Conservation (phyloP, 2,797 vertebrate species). For the Atherinosoma microstoma region DNA sequence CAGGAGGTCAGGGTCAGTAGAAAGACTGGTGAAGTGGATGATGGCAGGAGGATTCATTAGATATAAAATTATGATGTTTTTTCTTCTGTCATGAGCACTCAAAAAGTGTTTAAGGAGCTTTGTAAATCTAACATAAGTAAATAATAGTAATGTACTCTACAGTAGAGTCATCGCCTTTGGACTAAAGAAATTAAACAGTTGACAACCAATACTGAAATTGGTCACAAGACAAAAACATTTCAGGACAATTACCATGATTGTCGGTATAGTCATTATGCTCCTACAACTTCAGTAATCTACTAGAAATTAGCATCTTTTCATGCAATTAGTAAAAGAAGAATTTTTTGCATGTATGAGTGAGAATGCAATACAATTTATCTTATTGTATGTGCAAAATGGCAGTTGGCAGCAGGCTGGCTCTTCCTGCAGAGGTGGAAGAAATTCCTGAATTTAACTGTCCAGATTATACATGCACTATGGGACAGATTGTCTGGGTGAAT, state of each 20-base stretch:
- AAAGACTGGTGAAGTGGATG: conserved; percentile 20
- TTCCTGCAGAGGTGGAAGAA: conserved; percentile 54
- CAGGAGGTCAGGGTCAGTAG: conserved; percentile 51
- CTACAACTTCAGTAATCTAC: background rate
- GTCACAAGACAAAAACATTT: background rate
- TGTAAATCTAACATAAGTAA: conserved; percentile 3
- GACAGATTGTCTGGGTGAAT: conserved; percentile 67
- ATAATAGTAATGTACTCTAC: background rate
- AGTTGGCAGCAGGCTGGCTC: conserved; percentile 27
- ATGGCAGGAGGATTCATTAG: conserved; percentile 30
- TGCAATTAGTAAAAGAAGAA: background rate
- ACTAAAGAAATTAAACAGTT: background rate
- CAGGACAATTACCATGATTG: background rate
- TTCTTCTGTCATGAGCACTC: conserved; percentile 14
- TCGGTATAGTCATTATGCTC: background rate
- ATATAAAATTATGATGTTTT: conserved; percentile 36
- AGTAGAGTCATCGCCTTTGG: background rate
- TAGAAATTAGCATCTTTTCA: background rate
- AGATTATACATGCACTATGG: conserved; percentile 68
- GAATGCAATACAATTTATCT: conserved; percentile 22
- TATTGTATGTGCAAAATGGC: conserved; percentile 17
- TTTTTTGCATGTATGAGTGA: conserved; percentile 20
- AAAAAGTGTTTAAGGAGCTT: conserved; percentile 10
- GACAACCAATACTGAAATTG: background rate
- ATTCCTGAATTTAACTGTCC: conserved; percentile 76